Evolutionary conservation across 2,888 invertebrate genomes (phyloP), one percentile per base, ranked within the genome.

Genomic region (Dromius quadrimaculatus): DNA sequence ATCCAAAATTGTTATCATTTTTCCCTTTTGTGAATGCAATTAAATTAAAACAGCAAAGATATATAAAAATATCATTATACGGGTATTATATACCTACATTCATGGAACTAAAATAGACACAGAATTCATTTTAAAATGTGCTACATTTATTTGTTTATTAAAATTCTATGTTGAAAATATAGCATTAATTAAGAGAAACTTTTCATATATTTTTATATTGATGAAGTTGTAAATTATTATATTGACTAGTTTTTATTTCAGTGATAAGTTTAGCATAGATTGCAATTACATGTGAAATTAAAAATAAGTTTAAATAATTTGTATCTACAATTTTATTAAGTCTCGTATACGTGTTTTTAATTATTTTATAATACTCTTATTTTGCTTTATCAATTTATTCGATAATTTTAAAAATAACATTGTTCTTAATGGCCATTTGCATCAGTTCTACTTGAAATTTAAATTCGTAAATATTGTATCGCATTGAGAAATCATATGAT

Each of bases 201-300:
- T n/a, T n/a, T n/a, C n/a, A 54, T 28, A 54, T 54, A 54, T 54
- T 54, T 54, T 54, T 54, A 54, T 54, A 54, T 22, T 28, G 50
- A 9, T 54, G 28, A 28, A 23, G 15, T 28, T 54, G 28, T 54
- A 54, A 54, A 54, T 54, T 54, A 54, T 54, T 54, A 13, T 54
- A 54, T 28, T 15, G 6, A 15, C 17, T 41, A 11, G 9, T 32
- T 28, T 23, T 54, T 54, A 22, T 47, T 47, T 47, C 23, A 22
- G 15, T 23, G 6, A 9, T 2, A 28, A 54, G 50, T 47, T 47
- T 22, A 9, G 11, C 23, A 47, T 15, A 47, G 22, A 47, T 23
- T 47, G n/a, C 13, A 22, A 11, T 45, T 11, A 47, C 28, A 28
- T 28, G 20, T 47, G 20, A 22, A 20, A 22, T 6, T 22, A 20